Percentiles rank a stretch among this genome's conserved stretches.
phyloP scores from a whole-genome alignment of 1,140 invertebrate species.

The Trypoxylus dichotomus region DNA sequence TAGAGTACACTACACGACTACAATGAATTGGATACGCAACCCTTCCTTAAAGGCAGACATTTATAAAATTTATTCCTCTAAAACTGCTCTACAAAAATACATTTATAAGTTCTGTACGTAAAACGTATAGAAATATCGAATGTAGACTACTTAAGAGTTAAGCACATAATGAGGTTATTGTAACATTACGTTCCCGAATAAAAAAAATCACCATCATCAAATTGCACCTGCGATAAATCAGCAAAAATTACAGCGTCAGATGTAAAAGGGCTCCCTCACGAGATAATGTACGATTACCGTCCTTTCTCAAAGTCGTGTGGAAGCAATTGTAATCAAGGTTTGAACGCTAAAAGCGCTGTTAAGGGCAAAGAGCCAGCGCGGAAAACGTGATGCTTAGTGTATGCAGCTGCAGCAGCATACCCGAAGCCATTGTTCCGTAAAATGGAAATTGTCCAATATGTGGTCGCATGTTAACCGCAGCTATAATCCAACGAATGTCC shows the following conservation, averaged over 20 bases:
- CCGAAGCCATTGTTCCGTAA: not conserved
- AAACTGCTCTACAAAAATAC: no score
- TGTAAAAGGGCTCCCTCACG: not conserved
- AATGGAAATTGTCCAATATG: constrained; percentile 4
- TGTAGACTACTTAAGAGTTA: no score
- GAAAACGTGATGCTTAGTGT: not conserved
- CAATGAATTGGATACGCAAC: no score
- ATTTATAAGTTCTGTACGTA: no score
- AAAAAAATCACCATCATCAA: not conserved
- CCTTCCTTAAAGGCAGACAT: no score
- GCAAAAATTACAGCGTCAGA: not conserved
- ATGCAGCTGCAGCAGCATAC: not conserved
- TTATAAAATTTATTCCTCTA: no score
- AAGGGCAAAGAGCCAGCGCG: not conserved
- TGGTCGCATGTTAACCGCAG: not conserved
- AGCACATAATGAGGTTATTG: no score
- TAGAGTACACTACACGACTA: no score
- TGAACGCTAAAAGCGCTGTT: not conserved
- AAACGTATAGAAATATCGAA: no score
- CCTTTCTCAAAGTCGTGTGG: not conserved
- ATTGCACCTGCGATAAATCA: not conserved
- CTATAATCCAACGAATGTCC: not conserved
- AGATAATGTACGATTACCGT: not conserved
- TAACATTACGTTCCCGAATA: no score
- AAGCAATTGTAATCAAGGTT: constrained; percentile 4